These are phyloP conservation scores for Hipposideros armiger DNA, from an alignment of 2,113 vertebrate species.

Conservation along the genomic window DNA sequence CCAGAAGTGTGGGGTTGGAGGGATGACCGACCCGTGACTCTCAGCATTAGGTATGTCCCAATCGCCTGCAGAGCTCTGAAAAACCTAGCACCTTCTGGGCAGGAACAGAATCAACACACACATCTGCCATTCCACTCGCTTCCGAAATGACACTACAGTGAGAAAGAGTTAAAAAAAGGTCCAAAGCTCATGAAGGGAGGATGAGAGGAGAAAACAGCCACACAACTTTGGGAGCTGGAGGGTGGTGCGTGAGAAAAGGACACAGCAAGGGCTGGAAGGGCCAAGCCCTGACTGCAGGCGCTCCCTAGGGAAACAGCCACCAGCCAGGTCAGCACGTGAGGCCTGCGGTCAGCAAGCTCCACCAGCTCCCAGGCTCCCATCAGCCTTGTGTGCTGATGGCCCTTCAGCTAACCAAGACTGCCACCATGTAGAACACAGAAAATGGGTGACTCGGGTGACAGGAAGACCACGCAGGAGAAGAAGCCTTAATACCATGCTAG, in stretches of 20 bases:
- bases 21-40: rapidly evolving
- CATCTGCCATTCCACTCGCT: neutral
- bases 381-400: rapidly evolving
- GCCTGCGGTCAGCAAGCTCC: too few species aligned
- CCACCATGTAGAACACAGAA: rapidly evolving
- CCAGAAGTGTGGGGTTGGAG: rapidly evolving
- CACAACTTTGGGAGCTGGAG: rapidly evolving
- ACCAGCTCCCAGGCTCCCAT: neutral
- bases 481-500: neutral
- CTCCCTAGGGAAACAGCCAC: too few species aligned
- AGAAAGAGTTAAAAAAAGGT: too few species aligned
- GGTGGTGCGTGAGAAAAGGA: rapidly evolving
- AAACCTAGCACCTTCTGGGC: neutral
- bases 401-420: rapidly evolving
- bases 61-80: neutral
- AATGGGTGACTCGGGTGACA: neutral
- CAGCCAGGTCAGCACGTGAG: rapidly evolving
- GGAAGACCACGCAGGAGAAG: neutral
- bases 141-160: neutral
- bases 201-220: neutral
- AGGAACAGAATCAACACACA: rapidly evolving
- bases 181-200: neutral
- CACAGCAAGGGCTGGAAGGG: neutral
- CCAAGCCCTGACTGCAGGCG: rapidly evolving
- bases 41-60: neutral